Base-by-base conservation (phyloP, 2,113 vertebrate genomes). In the Alaudala cheleensis region DNA sequence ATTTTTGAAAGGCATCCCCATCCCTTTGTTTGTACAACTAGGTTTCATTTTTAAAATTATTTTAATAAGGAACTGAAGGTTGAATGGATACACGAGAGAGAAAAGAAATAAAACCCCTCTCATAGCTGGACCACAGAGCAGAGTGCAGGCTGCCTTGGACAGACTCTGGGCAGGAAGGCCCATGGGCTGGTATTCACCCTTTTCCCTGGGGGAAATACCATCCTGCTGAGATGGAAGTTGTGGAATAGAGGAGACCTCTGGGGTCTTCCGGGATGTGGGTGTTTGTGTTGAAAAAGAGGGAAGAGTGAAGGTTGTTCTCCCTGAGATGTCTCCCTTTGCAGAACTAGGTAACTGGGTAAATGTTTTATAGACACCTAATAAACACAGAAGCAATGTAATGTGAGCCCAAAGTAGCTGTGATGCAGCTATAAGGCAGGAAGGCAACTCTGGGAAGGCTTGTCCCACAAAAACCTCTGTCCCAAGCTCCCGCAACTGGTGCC, bases 351-450 rank as follows among this genome's bases (percentile, higher is more conserved):
- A 90, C 73, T 86, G 85, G 93, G 86, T 91, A 86, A 96, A 93
- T 96, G 94, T 94, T 96, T 97, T 97, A 90, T 97, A 91, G 96
- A 96, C 90, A 56, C 51, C 91, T 96, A 95, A 92, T 95, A 95
- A 96, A 40, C 90, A 96, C 94, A 94, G 74, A 87, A 95, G 76
- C 81, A 84, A 86, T 67, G 66, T 71, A 95, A 92, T 33, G 60
- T 4, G 40, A 96, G 60, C 92, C 69, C 92, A 83, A 88, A 95
- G 87, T 92, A 40, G 51, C 45, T 47, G 31, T 86, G 91, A 69
- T 62, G 58, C 82, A 92, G 54, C 79, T 91, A 67, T 82, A 86
- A 69, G 91, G 87, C 73, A 81, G 88, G 84, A 97, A 94, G 87
- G 51, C 60, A 87, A 12, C 50, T 57, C 57, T 73, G 22, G n/a